Evolutionary conservation across 2,797 vertebrate genomes (phyloP).

Genomic region (Morus bassanus): DNA sequence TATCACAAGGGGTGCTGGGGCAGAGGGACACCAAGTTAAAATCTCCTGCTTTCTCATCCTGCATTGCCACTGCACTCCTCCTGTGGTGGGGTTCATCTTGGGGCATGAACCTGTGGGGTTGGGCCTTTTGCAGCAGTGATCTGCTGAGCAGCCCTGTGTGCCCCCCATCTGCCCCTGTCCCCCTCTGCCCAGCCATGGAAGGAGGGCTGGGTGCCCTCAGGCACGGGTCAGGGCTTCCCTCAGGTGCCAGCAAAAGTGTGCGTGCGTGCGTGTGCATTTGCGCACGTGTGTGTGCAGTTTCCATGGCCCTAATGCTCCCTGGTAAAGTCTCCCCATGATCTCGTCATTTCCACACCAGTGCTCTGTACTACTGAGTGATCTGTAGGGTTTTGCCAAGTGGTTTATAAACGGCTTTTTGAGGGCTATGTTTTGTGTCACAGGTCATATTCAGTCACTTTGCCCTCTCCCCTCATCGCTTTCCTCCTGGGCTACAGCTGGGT

Average conservation of each 20-base stretch:
- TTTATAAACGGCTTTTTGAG: not conserved
- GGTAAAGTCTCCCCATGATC: not conserved
- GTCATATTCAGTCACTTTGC: not conserved
- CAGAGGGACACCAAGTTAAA: not conserved
- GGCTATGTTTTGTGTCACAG: not conserved
- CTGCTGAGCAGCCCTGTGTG: not conserved
- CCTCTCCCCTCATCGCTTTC: not conserved
- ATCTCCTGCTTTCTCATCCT: not conserved
- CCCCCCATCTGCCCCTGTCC: rapidly evolving
- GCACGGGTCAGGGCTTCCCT: not conserved
- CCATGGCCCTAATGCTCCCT: not conserved
- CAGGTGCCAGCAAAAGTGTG: not conserved
- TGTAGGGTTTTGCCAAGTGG: not conserved
- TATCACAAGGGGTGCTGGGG: not conserved
- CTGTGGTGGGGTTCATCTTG: not conserved
- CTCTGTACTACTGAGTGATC: not conserved
- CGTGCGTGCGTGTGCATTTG: too few relatives aligned
- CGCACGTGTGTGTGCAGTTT: rapidly evolving
- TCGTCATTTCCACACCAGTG: not conserved
- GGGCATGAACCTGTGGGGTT: not conserved
- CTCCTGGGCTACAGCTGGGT: not conserved
- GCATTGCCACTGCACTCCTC: not conserved
- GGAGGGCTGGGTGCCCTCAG: not conserved
- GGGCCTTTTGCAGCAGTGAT: not conserved
- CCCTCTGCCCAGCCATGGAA: rapidly evolving